Conservation (phyloP, 2,797 vertebrate genomes). For the Parambassis ranga region DNA sequence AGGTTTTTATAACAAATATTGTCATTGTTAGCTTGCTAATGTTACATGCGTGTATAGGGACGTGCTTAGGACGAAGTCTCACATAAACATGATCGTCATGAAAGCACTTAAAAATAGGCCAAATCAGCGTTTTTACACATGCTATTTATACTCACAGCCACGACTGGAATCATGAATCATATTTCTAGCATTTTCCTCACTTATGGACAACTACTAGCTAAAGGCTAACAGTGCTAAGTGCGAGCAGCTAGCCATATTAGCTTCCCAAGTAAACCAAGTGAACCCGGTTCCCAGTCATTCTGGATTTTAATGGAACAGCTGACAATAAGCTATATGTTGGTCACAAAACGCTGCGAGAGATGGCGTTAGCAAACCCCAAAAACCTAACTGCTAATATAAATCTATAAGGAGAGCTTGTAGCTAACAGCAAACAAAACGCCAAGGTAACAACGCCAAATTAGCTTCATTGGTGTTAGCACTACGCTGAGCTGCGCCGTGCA, state of each 20-base stretch:
- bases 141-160: too few species aligned
- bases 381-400: neutral
- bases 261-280: neutral
- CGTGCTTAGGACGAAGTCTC: too few species aligned
- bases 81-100: too few species aligned
- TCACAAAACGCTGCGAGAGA: fast-evolving
- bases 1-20: neutral
- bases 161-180: too few species aligned
- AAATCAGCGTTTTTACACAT: too few species aligned
- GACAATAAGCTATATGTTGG: fast-evolving
- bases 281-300: neutral
- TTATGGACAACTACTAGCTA: neutral
- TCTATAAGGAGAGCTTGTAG: neutral
- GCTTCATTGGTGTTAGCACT: neutral
- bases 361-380: fast-evolving
- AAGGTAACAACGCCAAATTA: neutral
- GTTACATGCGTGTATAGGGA: too few species aligned
- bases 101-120: too few species aligned
- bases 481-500: too few species aligned
- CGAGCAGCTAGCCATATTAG: neutral
- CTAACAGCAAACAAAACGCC: neutral
- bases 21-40: neutral
- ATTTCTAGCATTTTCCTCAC: neutral
- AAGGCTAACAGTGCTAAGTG: constrained; percentile 19
- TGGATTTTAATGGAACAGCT: fast-evolving